phyloP scores from a whole-genome alignment of 2,113 vertebrate genomes.

The Poicephalus gulielmi region DNA sequence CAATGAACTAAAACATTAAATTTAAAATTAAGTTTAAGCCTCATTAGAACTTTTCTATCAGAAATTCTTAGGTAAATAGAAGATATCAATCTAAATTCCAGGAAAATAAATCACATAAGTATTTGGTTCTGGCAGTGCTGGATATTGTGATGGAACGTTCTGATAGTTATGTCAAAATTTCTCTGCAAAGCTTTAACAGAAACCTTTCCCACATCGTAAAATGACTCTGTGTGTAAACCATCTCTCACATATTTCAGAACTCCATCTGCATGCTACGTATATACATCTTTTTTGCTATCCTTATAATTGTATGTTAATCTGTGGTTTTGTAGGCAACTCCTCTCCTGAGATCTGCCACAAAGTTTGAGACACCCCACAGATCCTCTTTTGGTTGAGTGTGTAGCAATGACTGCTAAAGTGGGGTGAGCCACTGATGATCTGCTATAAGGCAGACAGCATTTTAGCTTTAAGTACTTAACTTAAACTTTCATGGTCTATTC shows the following conservation, averaged over 20 bases:
- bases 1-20: neutral
- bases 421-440: neutral
- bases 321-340: neutral
- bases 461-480: neutral
- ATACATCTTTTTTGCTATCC: neutral
- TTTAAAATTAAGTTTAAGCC: neutral
- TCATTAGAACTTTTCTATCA: neutral
- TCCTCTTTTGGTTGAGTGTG: neutral
- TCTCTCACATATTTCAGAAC: neutral
- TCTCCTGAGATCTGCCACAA: neutral
- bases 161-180: neutral
- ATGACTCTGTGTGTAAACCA: neutral
- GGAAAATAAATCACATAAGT: neutral
- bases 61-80: neutral
- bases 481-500: neutral
- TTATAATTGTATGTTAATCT: neutral
- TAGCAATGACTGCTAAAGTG: neutral
- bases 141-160: neutral
- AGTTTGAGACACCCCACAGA: neutral
- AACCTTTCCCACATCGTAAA: neutral
- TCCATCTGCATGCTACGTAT: neutral
- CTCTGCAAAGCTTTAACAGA: neutral
- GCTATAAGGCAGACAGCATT: neutral
- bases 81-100: neutral
- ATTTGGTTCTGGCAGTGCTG: neutral